phyloP scores from a whole-genome alignment of 1,140 invertebrate species.

The Antheraea mylitta region DNA sequence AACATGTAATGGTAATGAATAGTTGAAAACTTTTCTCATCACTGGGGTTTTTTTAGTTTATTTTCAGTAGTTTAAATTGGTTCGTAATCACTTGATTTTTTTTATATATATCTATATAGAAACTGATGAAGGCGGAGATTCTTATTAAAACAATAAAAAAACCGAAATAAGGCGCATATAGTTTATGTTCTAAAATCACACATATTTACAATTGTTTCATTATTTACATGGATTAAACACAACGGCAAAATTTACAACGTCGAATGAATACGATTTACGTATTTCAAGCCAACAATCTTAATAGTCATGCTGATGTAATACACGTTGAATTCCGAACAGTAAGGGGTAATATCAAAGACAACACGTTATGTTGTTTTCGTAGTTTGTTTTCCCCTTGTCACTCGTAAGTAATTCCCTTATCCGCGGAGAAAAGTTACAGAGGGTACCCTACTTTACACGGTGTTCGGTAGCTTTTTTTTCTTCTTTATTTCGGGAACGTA shows the following conservation, averaged over 20 bases:
- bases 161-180: no score
- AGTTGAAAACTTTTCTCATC: neutral
- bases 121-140: no score
- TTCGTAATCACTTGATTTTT: no score
- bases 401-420: constrained; percentile 54
- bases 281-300: neutral
- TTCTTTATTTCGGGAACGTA: constrained; percentile 51
- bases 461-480: constrained; percentile 40
- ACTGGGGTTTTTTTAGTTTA: no score
- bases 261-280: neutral
- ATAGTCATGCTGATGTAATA: neutral
- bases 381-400: constrained; percentile 50
- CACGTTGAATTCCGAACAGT: constrained; percentile 11
- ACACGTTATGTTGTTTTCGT: constrained; percentile 46
- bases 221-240: no score
- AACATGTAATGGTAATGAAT: constrained; percentile 48
- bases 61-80: no score
- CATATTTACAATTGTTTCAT: no score
- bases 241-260: no score
- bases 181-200: no score
- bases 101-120: no score
- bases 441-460: constrained; percentile 44
- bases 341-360: constrained; percentile 42
- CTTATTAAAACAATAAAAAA: no score
- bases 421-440: constrained; percentile 50